Evolutionary conservation across 1,140 invertebrate species (phyloP).

Genomic region (Drosophila dunni): DNA sequence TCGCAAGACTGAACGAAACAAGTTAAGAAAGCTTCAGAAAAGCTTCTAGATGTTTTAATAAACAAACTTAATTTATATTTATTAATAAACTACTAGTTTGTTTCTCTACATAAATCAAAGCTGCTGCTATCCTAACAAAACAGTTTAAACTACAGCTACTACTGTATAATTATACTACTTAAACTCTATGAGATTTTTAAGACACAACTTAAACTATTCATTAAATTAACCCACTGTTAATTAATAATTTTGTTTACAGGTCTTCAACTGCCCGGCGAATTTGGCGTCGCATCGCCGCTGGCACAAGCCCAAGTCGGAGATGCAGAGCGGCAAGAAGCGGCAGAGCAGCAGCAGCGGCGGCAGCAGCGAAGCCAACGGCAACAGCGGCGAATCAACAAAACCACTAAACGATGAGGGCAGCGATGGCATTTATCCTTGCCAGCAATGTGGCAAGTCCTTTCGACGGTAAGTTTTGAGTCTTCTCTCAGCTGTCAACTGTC

Average conservation of each 20-base stretch:
- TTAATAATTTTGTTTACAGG: slow-evolving; percentile 62
- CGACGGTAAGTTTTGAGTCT: slow-evolving; percentile 82
- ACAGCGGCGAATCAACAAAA: slow-evolving; percentile 41
- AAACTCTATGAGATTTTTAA: too few relatives aligned
- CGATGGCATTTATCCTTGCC: slow-evolving; percentile 88
- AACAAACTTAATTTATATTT: too few relatives aligned
- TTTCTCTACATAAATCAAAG: too few relatives aligned
- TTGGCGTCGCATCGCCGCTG: slow-evolving; percentile 98
- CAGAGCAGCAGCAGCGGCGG: slow-evolving; percentile 68
- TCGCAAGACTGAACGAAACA: too few relatives aligned
- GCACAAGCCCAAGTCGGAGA: slow-evolving; percentile 92
- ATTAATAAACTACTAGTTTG: too few relatives aligned
- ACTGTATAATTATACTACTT: too few relatives aligned
- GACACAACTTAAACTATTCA: too few relatives aligned
- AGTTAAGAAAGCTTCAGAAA: too few relatives aligned
- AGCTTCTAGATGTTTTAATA: too few relatives aligned
- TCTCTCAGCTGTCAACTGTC: not conserved
- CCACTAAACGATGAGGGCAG: slow-evolving; percentile 59
- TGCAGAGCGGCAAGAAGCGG: slow-evolving; percentile 60
- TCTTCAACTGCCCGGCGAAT: slow-evolving; percentile 99
- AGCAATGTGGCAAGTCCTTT: slow-evolving; percentile 93
- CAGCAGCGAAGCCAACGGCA: slow-evolving; percentile 83
- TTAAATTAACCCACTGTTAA: not conserved
- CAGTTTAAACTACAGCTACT: too few relatives aligned
- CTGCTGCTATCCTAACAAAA: too few relatives aligned